Percentiles rank a stretch among this genome's conserved stretches.
These are phyloP conservation scores for Callaeas wilsoni DNA, from an alignment of 2,113 vertebrate genomes.

Conservation along the genomic window DNA sequence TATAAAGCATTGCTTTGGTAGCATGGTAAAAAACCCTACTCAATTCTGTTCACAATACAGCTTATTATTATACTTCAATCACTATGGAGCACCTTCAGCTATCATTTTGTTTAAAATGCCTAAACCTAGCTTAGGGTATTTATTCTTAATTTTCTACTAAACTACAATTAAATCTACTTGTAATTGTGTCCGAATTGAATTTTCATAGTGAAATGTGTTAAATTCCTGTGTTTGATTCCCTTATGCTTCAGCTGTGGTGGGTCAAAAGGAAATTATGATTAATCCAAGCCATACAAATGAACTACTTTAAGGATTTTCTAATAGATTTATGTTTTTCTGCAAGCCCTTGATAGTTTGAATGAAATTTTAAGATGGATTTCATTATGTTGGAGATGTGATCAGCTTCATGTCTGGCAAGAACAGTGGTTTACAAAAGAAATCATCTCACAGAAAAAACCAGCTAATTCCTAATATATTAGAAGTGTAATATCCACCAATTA, in stretches of 20 bases:
- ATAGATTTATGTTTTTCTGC: conserved; percentile 74
- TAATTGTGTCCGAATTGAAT: background rate
- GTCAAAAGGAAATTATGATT: background rate
- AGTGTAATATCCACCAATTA: background rate
- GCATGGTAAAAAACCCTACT: background rate
- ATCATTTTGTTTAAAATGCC: background rate
- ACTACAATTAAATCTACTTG: background rate
- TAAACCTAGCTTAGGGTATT: background rate
- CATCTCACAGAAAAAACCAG: background rate
- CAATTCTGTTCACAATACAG: background rate
- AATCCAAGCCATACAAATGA: background rate
- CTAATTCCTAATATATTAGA: background rate
- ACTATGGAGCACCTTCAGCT: background rate
- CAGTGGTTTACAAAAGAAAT: background rate
- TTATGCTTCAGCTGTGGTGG: background rate
- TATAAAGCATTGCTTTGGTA: background rate
- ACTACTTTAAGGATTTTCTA: conserved; percentile 72
- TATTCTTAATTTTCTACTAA: background rate
- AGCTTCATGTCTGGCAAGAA: conserved; percentile 71
- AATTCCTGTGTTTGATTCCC: background rate
- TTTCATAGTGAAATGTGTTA: background rate
- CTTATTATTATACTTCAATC: background rate
- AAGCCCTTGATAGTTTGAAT: conserved; percentile 73
- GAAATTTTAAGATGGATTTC: conserved; percentile 69
- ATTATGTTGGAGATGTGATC: conserved; percentile 28